Evolutionary conservation across 1,140 invertebrate species (phyloP).

Genomic region (Contarinia nasturtii): DNA sequence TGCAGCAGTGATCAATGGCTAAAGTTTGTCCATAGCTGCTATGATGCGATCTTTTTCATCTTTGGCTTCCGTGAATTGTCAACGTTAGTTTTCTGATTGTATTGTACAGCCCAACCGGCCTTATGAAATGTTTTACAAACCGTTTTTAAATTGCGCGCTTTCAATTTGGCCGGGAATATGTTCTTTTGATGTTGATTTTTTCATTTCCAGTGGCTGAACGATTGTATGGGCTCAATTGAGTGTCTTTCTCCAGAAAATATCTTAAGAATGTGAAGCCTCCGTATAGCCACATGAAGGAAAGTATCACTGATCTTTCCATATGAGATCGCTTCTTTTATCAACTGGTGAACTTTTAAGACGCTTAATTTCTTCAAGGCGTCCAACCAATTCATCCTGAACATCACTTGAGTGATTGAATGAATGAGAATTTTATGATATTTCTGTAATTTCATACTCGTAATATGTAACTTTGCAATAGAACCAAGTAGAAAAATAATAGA

Average conservation of each 20-base stretch:
- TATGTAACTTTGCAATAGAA: too few species aligned
- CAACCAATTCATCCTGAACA: too few species aligned
- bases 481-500: too few species aligned
- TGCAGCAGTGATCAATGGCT: constrained; percentile 58
- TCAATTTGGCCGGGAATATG: constrained; percentile 7
- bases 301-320: too few species aligned
- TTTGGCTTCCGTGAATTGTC: constrained; percentile 44
- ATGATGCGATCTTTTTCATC: constrained; percentile 32
- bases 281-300: too few species aligned
- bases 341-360: too few species aligned
- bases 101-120: constrained; percentile 76
- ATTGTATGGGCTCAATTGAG: constrained; percentile 45
- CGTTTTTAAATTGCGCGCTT: constrained; percentile 38
- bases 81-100: constrained; percentile 54
- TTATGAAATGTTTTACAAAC: constrained; percentile 65
- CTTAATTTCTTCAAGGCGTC: too few species aligned
- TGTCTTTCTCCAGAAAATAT: constrained; percentile 37
- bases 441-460: too few species aligned
- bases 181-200: constrained; percentile 35
- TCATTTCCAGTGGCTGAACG: constrained; percentile 33
- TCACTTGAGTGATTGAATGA: too few species aligned
- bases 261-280: too few species aligned
- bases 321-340: too few species aligned
- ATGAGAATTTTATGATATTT: too few species aligned
- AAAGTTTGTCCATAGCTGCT: constrained; percentile 38